Conservation (phyloP, 1,140 invertebrate species). For the Neodiprion lecontei region DNA sequence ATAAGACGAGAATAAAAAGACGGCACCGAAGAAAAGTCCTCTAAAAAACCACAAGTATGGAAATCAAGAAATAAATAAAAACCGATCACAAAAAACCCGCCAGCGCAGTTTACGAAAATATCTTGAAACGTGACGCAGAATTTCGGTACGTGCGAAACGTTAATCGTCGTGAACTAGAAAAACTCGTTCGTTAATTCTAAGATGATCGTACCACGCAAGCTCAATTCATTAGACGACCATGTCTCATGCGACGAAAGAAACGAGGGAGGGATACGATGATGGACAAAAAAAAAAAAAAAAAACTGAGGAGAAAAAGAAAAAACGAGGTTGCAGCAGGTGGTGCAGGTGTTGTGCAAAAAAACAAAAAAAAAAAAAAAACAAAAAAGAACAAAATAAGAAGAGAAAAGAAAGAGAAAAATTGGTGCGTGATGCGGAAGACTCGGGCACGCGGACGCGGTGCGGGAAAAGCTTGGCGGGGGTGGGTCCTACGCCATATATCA, state of each 20-base stretch:
- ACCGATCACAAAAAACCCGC: no score
- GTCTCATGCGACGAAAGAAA: background rate
- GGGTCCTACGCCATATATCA: background rate
- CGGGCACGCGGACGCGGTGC: background rate
- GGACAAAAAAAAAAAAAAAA: slow-evolving; percentile 13
- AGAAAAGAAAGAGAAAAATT: background rate
- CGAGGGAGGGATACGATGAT: slow-evolving; percentile 2
- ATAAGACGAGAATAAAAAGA: no score
- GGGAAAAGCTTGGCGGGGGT: background rate
- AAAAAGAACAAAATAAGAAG: background rate
- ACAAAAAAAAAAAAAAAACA: background rate
- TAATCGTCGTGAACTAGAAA: no score
- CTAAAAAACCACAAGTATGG: no score
- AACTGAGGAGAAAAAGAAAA: background rate
- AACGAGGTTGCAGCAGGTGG: background rate
- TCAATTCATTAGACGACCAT: no score
- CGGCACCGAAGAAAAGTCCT: no score
- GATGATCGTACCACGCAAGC: no score
- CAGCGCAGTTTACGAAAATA: no score
- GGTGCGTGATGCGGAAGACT: background rate
- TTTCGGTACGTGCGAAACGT: no score
- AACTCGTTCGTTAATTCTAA: no score
- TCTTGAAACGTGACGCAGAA: no score
- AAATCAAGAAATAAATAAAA: no score
- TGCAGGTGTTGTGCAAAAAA: background rate